Conservation (phyloP, 2,113 vertebrate genomes). For the Neolamprologus fasciatus region DNA sequence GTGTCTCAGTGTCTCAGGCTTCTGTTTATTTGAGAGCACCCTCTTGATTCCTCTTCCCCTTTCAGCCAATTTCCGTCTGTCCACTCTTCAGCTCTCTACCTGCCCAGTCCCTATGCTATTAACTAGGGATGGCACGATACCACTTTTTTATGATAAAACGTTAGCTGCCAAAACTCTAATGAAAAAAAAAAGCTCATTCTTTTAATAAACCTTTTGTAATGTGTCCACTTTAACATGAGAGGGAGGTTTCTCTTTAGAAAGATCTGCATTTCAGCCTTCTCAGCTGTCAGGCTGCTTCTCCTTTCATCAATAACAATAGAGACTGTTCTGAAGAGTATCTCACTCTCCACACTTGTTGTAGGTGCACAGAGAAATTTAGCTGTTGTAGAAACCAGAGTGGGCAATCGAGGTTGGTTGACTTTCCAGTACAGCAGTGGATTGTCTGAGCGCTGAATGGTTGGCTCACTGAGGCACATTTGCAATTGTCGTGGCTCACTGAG, state of each 20-base stretch:
- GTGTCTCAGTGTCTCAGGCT: neutral
- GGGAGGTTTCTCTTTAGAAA: neutral
- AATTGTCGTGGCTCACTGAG: neutral
- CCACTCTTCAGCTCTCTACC: neutral
- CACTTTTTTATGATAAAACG: neutral
- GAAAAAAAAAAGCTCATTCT: neutral
- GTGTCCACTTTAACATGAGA: neutral
- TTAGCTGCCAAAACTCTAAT: neutral
- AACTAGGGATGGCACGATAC: neutral
- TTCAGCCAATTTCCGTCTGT: neutral
- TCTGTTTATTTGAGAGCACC: neutral
- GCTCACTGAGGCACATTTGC: neutral
- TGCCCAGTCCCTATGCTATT: neutral
- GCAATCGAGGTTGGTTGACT: neutral
- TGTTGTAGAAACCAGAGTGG: neutral
- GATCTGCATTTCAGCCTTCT: neutral
- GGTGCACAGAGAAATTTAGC: neutral
- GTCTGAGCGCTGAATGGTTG: neutral
- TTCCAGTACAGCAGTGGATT: neutral
- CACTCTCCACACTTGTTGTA: neutral
- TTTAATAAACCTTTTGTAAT: neutral
- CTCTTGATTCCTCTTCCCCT: neutral
- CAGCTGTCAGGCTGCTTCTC: neutral
- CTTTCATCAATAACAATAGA: neutral
- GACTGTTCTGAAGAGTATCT: neutral